These are phyloP conservation scores for Oryzaephilus surinamensis DNA, from an alignment of 1,140 invertebrate species.

Conservation along the genomic window DNA sequence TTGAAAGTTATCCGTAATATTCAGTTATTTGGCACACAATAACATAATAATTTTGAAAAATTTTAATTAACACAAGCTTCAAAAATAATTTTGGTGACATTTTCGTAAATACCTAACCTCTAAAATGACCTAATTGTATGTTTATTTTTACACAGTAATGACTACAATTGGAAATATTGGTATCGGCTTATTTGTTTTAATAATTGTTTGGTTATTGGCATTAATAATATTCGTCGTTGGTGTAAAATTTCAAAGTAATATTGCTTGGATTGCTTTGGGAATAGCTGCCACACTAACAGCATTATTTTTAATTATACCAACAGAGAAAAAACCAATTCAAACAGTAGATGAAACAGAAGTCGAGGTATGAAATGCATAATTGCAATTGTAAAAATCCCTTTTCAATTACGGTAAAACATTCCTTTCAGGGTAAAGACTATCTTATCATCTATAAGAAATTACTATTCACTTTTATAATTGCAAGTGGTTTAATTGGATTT, in stretches of 20 bases:
- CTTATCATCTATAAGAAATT: slow-evolving; percentile 44
- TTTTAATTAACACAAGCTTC: too few relatives aligned
- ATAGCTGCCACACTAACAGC: slow-evolving; percentile 40
- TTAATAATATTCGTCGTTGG: slow-evolving; percentile 44
- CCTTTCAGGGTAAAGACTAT: slow-evolving; percentile 46
- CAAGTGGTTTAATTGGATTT: slow-evolving; percentile 39
- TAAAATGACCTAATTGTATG: too few relatives aligned
- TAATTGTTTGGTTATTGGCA: slow-evolving; percentile 44
- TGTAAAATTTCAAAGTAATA: slow-evolving; percentile 42
- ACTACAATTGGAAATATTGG: slow-evolving; percentile 44
- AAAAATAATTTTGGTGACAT: too few relatives aligned
- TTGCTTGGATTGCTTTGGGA: slow-evolving; percentile 40
- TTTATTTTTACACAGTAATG: slow-evolving; percentile 32
- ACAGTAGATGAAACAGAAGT: slow-evolving; percentile 26
- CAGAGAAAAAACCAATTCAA: slow-evolving; percentile 32
- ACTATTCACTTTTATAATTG: slow-evolving; percentile 37
- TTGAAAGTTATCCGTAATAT: too few relatives aligned
- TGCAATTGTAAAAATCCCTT: slow-evolving; percentile 6
- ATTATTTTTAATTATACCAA: slow-evolving; percentile 42
- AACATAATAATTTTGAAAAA: too few relatives aligned
- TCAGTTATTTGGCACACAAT: too few relatives aligned
- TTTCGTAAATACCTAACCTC: too few relatives aligned
- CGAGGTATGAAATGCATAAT: too few relatives aligned
- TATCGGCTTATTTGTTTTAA: slow-evolving; percentile 44
- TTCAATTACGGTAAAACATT: slow-evolving; percentile 12